Evolutionary conservation across 2,797 vertebrate genomes (phyloP).

Genomic region (Champsocephalus esox): DNA sequence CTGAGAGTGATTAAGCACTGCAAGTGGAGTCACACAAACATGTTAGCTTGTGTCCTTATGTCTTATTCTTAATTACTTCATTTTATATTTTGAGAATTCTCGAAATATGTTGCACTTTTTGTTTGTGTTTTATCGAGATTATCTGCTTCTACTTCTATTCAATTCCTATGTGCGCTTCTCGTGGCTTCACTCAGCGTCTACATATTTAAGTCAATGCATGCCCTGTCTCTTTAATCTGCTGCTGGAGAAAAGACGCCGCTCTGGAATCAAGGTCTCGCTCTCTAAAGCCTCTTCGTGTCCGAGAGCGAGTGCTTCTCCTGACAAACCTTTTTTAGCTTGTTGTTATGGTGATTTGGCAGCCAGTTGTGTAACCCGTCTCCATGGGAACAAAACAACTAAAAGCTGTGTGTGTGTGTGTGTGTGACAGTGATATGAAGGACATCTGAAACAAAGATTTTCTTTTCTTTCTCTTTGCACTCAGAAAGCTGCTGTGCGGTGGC

Average conservation of each 20-base stretch:
- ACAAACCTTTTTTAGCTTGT: conserved; percentile 63
- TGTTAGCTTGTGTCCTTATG: too few species aligned
- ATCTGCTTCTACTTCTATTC: too few species aligned
- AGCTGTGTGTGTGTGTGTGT: conserved; percentile 63
- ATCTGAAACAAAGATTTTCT: conserved; percentile 71
- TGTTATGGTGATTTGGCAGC: conserved; percentile 79
- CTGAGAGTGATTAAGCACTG: too few species aligned
- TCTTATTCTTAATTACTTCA: too few species aligned
- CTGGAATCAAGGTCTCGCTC: conserved; percentile 17
- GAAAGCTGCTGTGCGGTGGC: conserved; percentile 34
- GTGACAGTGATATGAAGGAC: conserved; percentile 68
- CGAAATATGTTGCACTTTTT: too few species aligned
- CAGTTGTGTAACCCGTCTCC: conserved; percentile 69
- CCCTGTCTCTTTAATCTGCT: conserved; percentile 37
- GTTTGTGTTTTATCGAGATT: neutral
- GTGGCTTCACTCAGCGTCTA: conserved; percentile 2
- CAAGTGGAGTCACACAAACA: too few species aligned
- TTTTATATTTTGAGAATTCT: too few species aligned
- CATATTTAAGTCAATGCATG: conserved; percentile 5
- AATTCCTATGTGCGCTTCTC: neutral
- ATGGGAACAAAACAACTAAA: conserved; percentile 75
- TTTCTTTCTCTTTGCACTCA: conserved; percentile 47
- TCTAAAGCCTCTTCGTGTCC: conserved; percentile 46
- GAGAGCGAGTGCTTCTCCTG: conserved; percentile 40
- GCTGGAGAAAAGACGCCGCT: conserved; percentile 10